Evolutionary conservation across 1,140 invertebrate species (phyloP).

Genomic region (Ostrea edulis): DNA sequence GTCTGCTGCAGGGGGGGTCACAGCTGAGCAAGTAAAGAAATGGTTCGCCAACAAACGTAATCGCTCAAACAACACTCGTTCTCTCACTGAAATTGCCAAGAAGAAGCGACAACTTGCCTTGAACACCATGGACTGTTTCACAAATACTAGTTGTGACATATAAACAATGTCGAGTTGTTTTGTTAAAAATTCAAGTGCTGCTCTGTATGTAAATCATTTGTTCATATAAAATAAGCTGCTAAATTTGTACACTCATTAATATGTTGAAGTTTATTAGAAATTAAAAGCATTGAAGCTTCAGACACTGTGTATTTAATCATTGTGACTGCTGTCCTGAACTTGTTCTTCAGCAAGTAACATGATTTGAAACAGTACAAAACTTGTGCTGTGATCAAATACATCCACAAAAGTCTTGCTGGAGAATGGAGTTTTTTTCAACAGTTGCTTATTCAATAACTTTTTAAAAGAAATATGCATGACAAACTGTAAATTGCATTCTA

Average conservation of each 20-base stretch:
- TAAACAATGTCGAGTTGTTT: not conserved
- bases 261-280: slow-evolving; percentile 38
- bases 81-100: slow-evolving; percentile 61
- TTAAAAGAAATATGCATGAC: not conserved
- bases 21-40: slow-evolving; percentile 60
- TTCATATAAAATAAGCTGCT: not conserved
- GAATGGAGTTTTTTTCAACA: not conserved
- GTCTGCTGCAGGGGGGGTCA: slow-evolving; percentile 47
- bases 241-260: slow-evolving; percentile 10
- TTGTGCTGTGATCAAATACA: not conserved
- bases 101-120: slow-evolving; percentile 52
- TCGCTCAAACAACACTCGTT: slow-evolving; percentile 57
- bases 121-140: not conserved
- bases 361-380: not conserved
- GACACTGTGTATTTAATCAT: not conserved
- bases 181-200: slow-evolving; percentile 9
- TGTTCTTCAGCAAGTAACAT: not conserved
- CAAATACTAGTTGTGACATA: not conserved
- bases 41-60: slow-evolving; percentile 66
- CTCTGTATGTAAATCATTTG: slow-evolving; percentile 19
- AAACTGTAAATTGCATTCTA: not conserved
- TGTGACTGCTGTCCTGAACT: not conserved
- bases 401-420: not conserved
- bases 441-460: not conserved
- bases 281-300: not conserved